Base-by-base conservation (phyloP, 2,888 invertebrate species). In the Cheiracanthium punctorium region DNA sequence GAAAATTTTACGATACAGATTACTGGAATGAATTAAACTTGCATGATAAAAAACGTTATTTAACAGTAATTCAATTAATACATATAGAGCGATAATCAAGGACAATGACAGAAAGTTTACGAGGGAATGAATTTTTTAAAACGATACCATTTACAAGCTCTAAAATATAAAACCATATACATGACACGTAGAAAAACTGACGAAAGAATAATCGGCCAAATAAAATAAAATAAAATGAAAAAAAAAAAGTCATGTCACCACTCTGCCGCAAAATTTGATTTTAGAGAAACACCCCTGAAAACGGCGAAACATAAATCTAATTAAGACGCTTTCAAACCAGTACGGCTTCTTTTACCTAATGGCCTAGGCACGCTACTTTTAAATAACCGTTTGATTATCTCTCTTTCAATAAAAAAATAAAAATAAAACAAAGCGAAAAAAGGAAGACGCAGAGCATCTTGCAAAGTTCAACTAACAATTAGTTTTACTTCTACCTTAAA, bases 331-430 rank as follows among this genome's bases (percentile, higher is more conserved):
- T 52, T 82, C 75, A 70, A 64, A 82, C 75, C 82, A 71, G 28
- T 41, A 58, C 41, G 10, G 70, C 7, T 75, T 82, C 75, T 72
- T 82, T 37, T 52, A 24, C 33, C 37, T 72, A 77, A 75, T 75
- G 75, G 41, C 58, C 71, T 71, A 71, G 43, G 48, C 48, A 58
- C 70, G 58, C 72, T 65, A 73, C 73, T 72, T 82, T 76, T 52
- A 77, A 77, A 82, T 77, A 77, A 72, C 76, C 76, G 76, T 82
- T 72, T 82, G 76, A 82, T 82, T 82, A 77, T 77, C 77, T 65
- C 65, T 65, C 32, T 67, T 67, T 41, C 24, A 37, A 37, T 37
- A 37, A 37, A 37, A 37, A n/a, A 37, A 37, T 37, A 24, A 14
- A 74, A 28, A 48, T 67, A 77, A 82, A 74, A 52, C 17, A 52